Conservation (phyloP, 2,888 invertebrate species). For the Cantharis lateralis region DNA sequence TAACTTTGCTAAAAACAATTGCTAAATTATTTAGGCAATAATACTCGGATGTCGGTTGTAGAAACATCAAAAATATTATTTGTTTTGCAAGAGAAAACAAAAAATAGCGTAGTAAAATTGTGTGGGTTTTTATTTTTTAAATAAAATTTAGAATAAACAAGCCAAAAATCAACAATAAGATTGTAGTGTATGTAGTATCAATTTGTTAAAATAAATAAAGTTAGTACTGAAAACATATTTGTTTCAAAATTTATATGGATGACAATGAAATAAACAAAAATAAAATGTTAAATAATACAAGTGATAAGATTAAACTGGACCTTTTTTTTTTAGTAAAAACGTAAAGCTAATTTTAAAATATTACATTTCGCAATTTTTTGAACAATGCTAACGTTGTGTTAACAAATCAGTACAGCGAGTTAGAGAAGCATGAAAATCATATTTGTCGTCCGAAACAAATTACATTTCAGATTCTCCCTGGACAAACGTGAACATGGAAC, state of each 20-base stretch:
- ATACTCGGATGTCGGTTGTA: neutral
- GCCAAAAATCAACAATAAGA: neutral
- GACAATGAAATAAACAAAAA: neutral
- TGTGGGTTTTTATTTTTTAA: neutral
- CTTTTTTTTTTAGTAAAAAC: neutral
- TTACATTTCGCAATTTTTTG: neutral
- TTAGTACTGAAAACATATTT: neutral
- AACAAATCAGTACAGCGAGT: neutral
- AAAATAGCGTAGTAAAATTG: neutral
- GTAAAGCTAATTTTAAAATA: neutral
- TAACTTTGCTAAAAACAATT: neutral
- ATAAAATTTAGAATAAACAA: neutral
- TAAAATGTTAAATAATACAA: neutral
- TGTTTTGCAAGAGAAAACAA: neutral
- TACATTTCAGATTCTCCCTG: slow-evolving; percentile 32
- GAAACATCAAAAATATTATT: neutral
- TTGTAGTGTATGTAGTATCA: neutral
- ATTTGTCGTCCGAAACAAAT: slow-evolving; percentile 29
- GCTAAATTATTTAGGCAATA: neutral
- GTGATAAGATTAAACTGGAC: neutral
- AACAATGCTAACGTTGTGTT: neutral
- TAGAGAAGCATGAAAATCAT: slow-evolving; percentile 21
- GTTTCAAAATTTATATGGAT: neutral
- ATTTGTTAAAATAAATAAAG: neutral
- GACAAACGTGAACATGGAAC: slow-evolving; percentile 33